Conservation (phyloP, 2,888 invertebrate species). For the Lycocerus yunnanus region DNA sequence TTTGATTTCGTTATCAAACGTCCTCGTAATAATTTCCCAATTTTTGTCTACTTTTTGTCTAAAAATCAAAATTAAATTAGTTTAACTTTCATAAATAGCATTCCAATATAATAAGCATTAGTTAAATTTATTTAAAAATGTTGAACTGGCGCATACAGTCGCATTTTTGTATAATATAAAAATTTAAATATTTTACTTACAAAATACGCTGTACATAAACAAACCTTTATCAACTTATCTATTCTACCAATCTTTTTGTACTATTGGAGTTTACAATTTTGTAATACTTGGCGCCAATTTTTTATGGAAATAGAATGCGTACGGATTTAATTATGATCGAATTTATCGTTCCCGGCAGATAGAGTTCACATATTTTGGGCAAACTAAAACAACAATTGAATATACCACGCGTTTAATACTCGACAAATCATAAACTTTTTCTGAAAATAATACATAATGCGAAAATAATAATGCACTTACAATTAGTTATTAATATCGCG, state of each 20-base stretch:
- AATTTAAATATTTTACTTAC: not conserved
- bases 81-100: not conserved
- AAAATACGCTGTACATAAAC: not conserved
- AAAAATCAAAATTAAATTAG: not conserved
- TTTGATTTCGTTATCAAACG: constrained; percentile 1
- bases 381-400: not conserved
- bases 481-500: not conserved
- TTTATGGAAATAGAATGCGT: not conserved
- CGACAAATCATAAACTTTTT: not conserved
- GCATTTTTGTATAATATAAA: not conserved
- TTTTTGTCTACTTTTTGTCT: not conserved
- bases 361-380: not conserved
- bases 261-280: not conserved
- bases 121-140: too few relatives aligned
- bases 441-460: not conserved
- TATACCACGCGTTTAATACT: not conserved
- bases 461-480: not conserved
- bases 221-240: not conserved
- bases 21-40: not conserved
- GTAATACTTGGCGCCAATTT: not conserved
- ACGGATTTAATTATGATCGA: not conserved
- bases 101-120: not conserved
- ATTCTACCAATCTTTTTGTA: not conserved
- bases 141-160: not conserved
- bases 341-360: not conserved